Base-by-base conservation (phyloP, 2,797 vertebrate genomes). In the Erethizon dorsatum region DNA sequence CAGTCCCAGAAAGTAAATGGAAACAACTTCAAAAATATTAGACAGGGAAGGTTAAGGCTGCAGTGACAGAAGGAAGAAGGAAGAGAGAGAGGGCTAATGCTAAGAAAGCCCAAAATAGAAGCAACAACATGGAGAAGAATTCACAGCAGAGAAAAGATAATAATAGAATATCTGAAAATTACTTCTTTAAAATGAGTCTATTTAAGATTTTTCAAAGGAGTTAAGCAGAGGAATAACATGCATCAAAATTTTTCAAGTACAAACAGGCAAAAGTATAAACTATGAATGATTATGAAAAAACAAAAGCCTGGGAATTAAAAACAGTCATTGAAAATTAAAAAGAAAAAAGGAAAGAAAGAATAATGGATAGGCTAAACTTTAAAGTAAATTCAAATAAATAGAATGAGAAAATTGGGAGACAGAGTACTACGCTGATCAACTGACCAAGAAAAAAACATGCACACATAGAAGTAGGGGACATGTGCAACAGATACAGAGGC, bases 201-300 rank as follows among this genome's bases (percentile, higher is more conserved):
- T 31, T 84, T 56, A 80, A 94, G 54, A 73, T 50, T 96, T n/a
- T 91, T 79, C 79, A 57, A 88, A 79, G 37, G 63, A 56, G 52
- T 63, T 73, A 56, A 88, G 47, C 63, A 26, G 37, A 90, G 22
- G 4, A 80, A 56, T 65, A 50, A 50, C 6, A 83, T 17, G 14
- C 45, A 67, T 67, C 50, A 65, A 88, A 61, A 84, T 41, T 26
- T 61, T 63, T 63, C 31, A 87, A 82, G 57, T 24, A 77, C 1
- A 31, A 67, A 87, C 18, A 63, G 33, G 37, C 13, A 85, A 45
- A 95, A 89, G 80, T 78, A 26, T 80, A 79, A 85, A 83, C 26
- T 47, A 56, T n/a, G 20, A 54, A 50, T n/a, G 57, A 84, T 41
- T 57, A 83, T 59, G 24, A 75, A 80, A 92, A 15, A 91, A 52